phyloP scores from a whole-genome alignment of 1,140 invertebrate species.

The Apis mellifera region Amel_HAv3.1 CM009932.2:3981001-3981500 shows the following conservation, averaged over 20 bases:
- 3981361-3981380: slow-evolving; percentile 17
- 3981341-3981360: slow-evolving; percentile 49
- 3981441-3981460: not conserved
- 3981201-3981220: slow-evolving; percentile 21
- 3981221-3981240: slow-evolving; percentile 42
- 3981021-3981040: slow-evolving; percentile 16
- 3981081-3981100: not conserved
- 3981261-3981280: slow-evolving; percentile 16
- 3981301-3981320: slow-evolving; percentile 35
- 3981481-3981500: not conserved
- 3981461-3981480: not conserved
- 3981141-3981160: not conserved
- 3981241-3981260: slow-evolving; percentile 12
- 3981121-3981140: slow-evolving; percentile 32
- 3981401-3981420: slow-evolving; percentile 8
- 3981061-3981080: not conserved
- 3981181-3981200: slow-evolving; percentile 22
- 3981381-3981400: slow-evolving; percentile 1
- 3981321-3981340: slow-evolving; percentile 47
- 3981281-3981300: slow-evolving; percentile 32
- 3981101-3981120: slow-evolving; percentile 1
- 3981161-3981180: slow-evolving; percentile 17
- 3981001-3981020: not conserved
- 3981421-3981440: not conserved
- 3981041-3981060: not conserved